phyloP scores from a whole-genome alignment of 2,797 vertebrate species.

The Anableps anableps region DNA sequence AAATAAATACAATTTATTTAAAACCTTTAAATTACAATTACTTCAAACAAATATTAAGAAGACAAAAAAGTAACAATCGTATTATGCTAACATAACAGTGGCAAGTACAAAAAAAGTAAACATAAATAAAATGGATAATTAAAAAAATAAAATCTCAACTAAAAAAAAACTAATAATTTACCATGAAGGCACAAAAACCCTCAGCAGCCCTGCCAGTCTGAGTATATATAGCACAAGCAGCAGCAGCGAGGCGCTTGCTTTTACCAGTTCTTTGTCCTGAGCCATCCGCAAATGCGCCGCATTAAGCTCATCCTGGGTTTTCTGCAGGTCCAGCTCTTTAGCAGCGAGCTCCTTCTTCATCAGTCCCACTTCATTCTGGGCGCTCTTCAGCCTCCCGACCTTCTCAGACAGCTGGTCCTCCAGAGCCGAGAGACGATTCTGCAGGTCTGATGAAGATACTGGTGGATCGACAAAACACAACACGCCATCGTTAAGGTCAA shows the following conservation, averaged over 20 bases:
- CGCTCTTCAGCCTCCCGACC: conserved; percentile 53
- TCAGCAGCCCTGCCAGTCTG: no score
- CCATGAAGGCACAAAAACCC: no score
- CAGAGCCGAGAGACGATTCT: conserved; percentile 63
- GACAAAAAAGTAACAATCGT: no score
- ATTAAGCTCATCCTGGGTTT: conserved; percentile 67
- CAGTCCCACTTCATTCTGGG: conserved; percentile 67
- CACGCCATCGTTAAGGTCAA: neutral
- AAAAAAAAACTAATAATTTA: no score
- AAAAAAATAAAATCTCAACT: no score
- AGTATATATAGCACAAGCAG: neutral
- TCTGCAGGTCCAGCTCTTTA: conserved; percentile 73
- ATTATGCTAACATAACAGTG: neutral
- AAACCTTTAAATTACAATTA: neutral
- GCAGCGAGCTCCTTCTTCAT: conserved; percentile 70
- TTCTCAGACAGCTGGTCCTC: conserved; percentile 75
- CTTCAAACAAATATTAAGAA: neutral
- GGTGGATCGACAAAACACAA: conserved; percentile 17
- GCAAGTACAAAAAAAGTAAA: no score
- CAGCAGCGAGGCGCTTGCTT: neutral
- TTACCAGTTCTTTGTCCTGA: conserved; percentile 80
- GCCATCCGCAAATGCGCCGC: conserved; percentile 61
- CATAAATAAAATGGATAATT: no score
- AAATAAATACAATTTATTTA: no score
- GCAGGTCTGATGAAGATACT: conserved; percentile 56